Conservation (phyloP, 2,797 vertebrate species). For the Kryptolebias ocellatus region DNA sequence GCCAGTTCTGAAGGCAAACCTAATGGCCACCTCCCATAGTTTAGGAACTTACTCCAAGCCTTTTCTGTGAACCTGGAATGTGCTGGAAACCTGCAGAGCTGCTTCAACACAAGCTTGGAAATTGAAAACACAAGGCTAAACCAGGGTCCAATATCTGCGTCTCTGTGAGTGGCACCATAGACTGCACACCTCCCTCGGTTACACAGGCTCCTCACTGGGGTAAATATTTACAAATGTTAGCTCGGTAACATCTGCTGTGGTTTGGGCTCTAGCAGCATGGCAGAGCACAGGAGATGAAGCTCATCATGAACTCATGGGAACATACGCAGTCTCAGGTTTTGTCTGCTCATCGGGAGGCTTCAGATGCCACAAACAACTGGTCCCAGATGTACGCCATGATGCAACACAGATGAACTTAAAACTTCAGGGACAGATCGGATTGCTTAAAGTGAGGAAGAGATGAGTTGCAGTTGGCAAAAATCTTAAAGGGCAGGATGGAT, state of each 20-base stretch:
- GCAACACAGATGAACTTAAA: slow-evolving; percentile 64
- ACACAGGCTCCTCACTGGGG: slow-evolving; percentile 50
- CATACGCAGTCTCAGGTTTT: slow-evolving; percentile 59
- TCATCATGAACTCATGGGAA: slow-evolving; percentile 70
- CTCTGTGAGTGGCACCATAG: slow-evolving; percentile 30
- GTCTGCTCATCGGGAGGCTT: slow-evolving; percentile 59
- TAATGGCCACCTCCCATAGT: slow-evolving; percentile 31
- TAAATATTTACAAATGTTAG: slow-evolving; percentile 78
- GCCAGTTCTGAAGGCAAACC: slow-evolving; percentile 30
- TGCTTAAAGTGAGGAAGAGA: slow-evolving; percentile 50
- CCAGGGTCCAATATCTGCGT: slow-evolving; percentile 50
- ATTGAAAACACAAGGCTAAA: slow-evolving; percentile 42
- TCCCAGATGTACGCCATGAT: slow-evolving; percentile 72
- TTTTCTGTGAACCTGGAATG: slow-evolving; percentile 36
- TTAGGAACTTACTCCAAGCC: slow-evolving; percentile 34
- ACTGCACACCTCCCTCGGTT: slow-evolving; percentile 46
- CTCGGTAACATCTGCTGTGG: slow-evolving; percentile 72
- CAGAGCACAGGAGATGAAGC: slow-evolving; percentile 56
- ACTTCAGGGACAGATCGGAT: slow-evolving; percentile 58
- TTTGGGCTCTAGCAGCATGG: slow-evolving; percentile 48
- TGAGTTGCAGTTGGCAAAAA: slow-evolving; percentile 47
- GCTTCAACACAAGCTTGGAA: slow-evolving; percentile 38
- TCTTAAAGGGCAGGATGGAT: neutral
- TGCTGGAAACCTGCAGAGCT: slow-evolving; percentile 9
- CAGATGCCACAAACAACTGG: slow-evolving; percentile 67